phyloP scores from a whole-genome alignment of 2,797 vertebrate genomes.

The Rhyacichthys aspro region DNA sequence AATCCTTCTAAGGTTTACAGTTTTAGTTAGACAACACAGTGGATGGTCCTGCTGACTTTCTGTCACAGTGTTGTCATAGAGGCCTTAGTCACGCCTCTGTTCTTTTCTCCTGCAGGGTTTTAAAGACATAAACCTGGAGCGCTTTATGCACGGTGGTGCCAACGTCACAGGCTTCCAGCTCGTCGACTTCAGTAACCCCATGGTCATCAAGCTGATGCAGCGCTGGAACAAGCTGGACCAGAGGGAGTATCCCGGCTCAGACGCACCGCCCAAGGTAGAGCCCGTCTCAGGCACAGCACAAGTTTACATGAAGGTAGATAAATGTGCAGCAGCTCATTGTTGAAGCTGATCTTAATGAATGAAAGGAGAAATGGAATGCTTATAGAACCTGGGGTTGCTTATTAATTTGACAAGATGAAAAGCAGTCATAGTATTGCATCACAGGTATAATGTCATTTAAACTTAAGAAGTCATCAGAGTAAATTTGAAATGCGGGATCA shows the following conservation, averaged over 20 bases:
- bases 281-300: not conserved
- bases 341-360: too few species aligned
- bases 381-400: too few species aligned
- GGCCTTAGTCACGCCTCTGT: constrained; percentile 8
- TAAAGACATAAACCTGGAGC: constrained; percentile 97
- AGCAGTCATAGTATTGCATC: too few species aligned
- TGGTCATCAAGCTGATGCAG: constrained; percentile 97
- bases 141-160: constrained; percentile 97
- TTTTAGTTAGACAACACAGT: too few species aligned
- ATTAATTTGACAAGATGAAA: too few species aligned
- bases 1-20: too few species aligned
- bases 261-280: constrained; percentile 91
- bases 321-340: too few species aligned
- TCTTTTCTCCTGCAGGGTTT: constrained; percentile 84
- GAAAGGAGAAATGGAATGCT: too few species aligned
- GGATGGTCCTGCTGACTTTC: not conserved
- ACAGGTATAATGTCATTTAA: too few species aligned
- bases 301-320: too few species aligned
- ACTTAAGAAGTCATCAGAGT: too few species aligned
- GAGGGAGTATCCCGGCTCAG: constrained; percentile 97
- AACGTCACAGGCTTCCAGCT: constrained; percentile 98
- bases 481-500: too few species aligned
- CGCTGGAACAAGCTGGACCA: constrained; percentile 99
- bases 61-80: not conserved
- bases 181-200: constrained; percentile 95